These are phyloP conservation scores for Mystacornis crossleyi DNA, from an alignment of 2,113 vertebrate species.

Conservation along the genomic window DNA sequence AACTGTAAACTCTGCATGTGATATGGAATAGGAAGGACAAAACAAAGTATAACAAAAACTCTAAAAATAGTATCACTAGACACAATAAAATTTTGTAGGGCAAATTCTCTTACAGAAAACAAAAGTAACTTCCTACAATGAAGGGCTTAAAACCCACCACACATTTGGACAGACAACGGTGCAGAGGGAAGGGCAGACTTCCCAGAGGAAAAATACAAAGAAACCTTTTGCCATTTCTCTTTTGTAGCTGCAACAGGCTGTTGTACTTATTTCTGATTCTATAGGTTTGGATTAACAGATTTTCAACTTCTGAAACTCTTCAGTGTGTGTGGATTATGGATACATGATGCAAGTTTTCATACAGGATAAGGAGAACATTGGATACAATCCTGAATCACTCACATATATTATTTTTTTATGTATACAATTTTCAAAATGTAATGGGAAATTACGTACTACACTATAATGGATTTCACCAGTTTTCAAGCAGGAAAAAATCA, in stretches of 20 bases:
- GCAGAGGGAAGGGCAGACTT: not conserved
- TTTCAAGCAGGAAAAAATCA: not conserved
- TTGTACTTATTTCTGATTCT: not conserved
- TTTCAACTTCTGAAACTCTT: not conserved
- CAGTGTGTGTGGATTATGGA: not conserved
- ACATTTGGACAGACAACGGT: not conserved
- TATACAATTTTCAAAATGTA: not conserved
- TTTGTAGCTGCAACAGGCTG: not conserved
- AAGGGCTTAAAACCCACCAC: not conserved
- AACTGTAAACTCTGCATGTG: not conserved
- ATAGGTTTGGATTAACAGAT: not conserved
- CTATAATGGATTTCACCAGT: not conserved
- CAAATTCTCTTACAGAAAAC: not conserved
- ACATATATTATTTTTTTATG: not conserved
- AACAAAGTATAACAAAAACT: not conserved
- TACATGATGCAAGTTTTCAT: not conserved
- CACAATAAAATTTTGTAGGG: not conserved
- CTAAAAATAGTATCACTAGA: not conserved
- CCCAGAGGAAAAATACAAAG: not conserved
- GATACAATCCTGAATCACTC: not conserved
- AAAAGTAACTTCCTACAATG: not conserved
- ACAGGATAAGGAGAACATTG: not conserved
- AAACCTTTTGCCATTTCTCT: not conserved
- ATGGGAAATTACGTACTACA: not conserved
- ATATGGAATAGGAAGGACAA: not conserved